These are phyloP conservation scores for Phymorhynchus buccinoides DNA, from an alignment of 1,140 invertebrate species.

Conservation along the genomic window DNA sequence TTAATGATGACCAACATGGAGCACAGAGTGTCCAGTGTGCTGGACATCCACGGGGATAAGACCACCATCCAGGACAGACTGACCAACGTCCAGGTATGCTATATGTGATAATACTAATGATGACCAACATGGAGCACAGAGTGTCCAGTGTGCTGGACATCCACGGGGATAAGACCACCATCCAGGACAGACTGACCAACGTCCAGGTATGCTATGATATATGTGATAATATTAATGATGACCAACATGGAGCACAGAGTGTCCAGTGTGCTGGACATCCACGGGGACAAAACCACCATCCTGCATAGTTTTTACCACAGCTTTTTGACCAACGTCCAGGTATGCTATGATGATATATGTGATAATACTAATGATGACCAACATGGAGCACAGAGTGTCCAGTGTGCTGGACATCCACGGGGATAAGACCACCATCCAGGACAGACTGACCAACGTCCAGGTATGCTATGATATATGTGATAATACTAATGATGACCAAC, in stretches of 20 bases:
- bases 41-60: conserved; percentile 66
- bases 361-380: too few species aligned
- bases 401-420: conserved; percentile 78
- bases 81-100: conserved; percentile 63
- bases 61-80: conserved; percentile 61
- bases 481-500: too few species aligned
- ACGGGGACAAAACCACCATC: too few species aligned
- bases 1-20: conserved; percentile 89
- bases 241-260: too few species aligned
- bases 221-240: too few species aligned
- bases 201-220: too few species aligned
- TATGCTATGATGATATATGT: too few species aligned
- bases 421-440: conserved; percentile 61
- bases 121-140: conserved; percentile 88
- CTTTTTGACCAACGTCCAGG: too few species aligned
- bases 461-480: too few species aligned
- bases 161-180: conserved; percentile 63
- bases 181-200: conserved; percentile 61
- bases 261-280: too few species aligned
- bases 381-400: conserved; percentile 86
- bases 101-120: too few species aligned
- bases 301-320: too few species aligned
- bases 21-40: conserved; percentile 86
- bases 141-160: conserved; percentile 81
- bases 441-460: conserved; percentile 62